Conservation (phyloP, 2,888 invertebrate genomes). For the Heliconius ismenius region DNA sequence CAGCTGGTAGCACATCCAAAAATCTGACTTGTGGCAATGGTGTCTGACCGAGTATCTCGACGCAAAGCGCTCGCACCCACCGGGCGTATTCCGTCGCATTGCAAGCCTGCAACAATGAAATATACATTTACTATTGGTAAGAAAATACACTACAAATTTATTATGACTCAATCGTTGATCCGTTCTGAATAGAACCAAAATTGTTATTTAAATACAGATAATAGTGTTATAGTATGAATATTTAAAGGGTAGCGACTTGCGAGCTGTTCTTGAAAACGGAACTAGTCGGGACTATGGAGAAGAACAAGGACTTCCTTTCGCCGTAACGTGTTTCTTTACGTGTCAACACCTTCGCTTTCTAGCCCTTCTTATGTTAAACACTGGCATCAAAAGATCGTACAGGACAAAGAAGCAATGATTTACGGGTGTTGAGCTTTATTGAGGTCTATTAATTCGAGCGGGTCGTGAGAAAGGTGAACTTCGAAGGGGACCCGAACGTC, state of each 20-base stretch:
- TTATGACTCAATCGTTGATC: conserved; percentile 52
- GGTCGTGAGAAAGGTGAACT: conserved; percentile 75
- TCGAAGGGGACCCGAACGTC: conserved; percentile 61
- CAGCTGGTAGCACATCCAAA: conserved; percentile 85
- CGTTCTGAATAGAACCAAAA: conserved; percentile 39
- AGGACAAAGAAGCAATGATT: conserved; percentile 73
- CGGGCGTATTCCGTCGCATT: conserved; percentile 86
- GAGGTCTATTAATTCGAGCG: conserved; percentile 71
- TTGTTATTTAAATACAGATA: conserved; percentile 46
- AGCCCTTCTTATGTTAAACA: conserved; percentile 77
- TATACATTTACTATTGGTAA: conserved; percentile 41
- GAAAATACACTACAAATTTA: conserved; percentile 49
- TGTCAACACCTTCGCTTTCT: conserved; percentile 80
- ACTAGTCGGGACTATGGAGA: conserved; percentile 58
- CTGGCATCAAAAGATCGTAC: conserved; percentile 68
- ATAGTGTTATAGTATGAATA: conserved; percentile 43
- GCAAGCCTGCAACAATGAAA: conserved; percentile 83
- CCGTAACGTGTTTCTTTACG: conserved; percentile 69
- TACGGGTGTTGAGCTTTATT: conserved; percentile 74
- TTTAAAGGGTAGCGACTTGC: conserved; percentile 53
- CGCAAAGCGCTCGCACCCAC: conserved; percentile 88
- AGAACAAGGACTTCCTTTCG: conserved; percentile 44
- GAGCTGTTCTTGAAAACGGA: conserved; percentile 55
- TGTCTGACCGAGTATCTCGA: conserved; percentile 88
- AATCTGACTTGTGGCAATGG: conserved; percentile 87